A percentile compares a stretch with the other conserved stretches of the same genome.
Conservation (phyloP, 2,888 invertebrate genomes). For the Tribolium freemani region DNA sequence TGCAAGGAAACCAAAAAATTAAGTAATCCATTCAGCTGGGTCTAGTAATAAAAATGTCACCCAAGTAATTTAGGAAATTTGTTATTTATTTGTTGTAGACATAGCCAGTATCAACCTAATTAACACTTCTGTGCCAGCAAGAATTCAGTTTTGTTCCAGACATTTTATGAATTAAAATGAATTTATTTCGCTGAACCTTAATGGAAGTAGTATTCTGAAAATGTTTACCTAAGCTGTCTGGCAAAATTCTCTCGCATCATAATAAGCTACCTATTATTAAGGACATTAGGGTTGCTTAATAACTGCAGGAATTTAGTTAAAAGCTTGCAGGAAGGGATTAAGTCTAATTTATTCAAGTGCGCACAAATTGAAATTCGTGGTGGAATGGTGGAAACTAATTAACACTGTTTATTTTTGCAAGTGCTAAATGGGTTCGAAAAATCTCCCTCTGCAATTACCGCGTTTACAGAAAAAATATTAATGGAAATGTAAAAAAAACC, state of each 20-base stretch:
- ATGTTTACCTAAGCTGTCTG: neutral
- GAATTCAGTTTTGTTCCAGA: neutral
- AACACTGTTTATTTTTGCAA: neutral
- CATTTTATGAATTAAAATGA: neutral
- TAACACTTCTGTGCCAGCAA: too few species aligned
- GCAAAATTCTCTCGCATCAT: neutral
- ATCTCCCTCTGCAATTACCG: neutral
- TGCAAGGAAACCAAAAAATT: too few species aligned
- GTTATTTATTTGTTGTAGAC: too few species aligned
- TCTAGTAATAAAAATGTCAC: too few species aligned
- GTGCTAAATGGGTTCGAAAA: neutral
- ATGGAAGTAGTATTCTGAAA: neutral
- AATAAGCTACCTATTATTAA: neutral
- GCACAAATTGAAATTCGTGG: neutral
- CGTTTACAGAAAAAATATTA: neutral
- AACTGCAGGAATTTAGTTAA: neutral
- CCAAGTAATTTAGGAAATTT: too few species aligned
- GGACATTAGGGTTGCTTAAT: neutral
- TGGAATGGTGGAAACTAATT: neutral
- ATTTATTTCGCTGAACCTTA: neutral
- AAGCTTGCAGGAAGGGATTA: neutral
- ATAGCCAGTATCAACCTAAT: too few species aligned
- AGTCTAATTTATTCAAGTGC: neutral
- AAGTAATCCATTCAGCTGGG: too few species aligned
- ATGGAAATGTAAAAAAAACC: too few species aligned